Evolutionary conservation across 2,888 invertebrate species (phyloP), one percentile per base, ranked within the genome.

Genomic region (Hyposoter dolosus): DNA sequence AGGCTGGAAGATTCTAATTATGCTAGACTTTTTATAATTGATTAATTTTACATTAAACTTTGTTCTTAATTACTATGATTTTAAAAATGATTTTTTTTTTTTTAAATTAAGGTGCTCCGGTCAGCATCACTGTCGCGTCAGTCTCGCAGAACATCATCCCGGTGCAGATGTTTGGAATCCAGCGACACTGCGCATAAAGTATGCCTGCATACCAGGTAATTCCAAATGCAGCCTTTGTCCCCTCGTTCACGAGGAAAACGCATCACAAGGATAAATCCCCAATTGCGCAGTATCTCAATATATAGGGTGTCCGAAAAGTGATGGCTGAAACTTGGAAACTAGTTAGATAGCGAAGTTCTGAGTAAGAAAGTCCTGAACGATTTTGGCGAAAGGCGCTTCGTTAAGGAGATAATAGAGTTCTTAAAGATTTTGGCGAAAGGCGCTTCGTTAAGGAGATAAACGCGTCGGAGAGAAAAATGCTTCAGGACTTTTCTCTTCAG

Each of bases 151-250:
- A 89, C 97, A 97, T 94, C 96, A 96, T 92, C 96, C 96, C 0
- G 96, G 96, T 23, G 95, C 96, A 0, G 94, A 94, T 83, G 94
- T 95, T 81, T 97, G 96, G 96, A 95, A 95, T 47, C 95, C 95
- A n/a, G 97, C 97, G 82, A 95, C 95, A 76, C 95, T 97, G 63
- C 95, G 95, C 87, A 95, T 97, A 43, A 96, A 96, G 93, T 97
- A 97, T 92, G 96, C 96, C 83, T 97, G 97, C 91, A 96, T 97
- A 93, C 96, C 96, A 93, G 96, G 97, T 97, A 94, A 95, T 78
- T 28, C n/a, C 7, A 74, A 3, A 69, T 50, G 6, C 40, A 1
- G 32, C 65, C 53, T 32, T 56, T 74, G 56, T 60, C 15, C 56
- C 1, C 56, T 60, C 28, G 28, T 28, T 28, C 28, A 12, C n/a